Base-by-base conservation (phyloP, 2,797 vertebrate species). In the Siniperca undulata region DNA sequence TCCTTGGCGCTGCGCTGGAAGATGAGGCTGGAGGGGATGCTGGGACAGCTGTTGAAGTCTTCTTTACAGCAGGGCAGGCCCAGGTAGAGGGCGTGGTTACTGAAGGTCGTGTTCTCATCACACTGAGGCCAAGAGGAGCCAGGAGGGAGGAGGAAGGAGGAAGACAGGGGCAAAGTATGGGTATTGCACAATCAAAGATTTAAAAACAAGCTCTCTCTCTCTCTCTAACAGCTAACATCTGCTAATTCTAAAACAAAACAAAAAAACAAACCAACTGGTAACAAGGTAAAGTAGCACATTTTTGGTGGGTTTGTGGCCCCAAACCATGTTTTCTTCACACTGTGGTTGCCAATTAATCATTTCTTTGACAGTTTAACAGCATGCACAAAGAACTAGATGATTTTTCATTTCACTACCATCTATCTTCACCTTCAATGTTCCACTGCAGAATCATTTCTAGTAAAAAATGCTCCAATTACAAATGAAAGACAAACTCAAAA, bases 1-100 rank as follows among this genome's bases (percentile, higher is more conserved):
- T 99, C 99, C 91, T 99, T 99, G 94, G 96, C 92, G 94, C 98
- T 99, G 88, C 99, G 97, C 94, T 99, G 98, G 94, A 99, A 99
- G 86, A 98, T 96, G 89, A 98, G 97, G 94, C 97, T 98, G 90
- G 98, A 97, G 7, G 98, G 97, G 88, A 97, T 96, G 94, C 96
- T 97, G 85, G 97, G 97, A 20, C 97, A 98, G 92, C 97, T 97
- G 8, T 95, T 97, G 91, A 97, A 97, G 94, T 99, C 98, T 13
- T 99, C 98, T 83, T 98, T 99, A 90, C 97, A 99, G 96, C 98
- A 99, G 65, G 98, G 97, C 74, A 99, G 96, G 80, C 97, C 97
- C 95, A 99, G 95, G 94, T 99, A 99, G 30, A 99, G 95, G 0
- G 97, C 97, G 0, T 98, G 98, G 91, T 98, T 98, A 94, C 97